These are phyloP conservation scores for Opisthograptis luteolata DNA, from an alignment of 2,888 invertebrate genomes.

Conservation along the genomic window DNA sequence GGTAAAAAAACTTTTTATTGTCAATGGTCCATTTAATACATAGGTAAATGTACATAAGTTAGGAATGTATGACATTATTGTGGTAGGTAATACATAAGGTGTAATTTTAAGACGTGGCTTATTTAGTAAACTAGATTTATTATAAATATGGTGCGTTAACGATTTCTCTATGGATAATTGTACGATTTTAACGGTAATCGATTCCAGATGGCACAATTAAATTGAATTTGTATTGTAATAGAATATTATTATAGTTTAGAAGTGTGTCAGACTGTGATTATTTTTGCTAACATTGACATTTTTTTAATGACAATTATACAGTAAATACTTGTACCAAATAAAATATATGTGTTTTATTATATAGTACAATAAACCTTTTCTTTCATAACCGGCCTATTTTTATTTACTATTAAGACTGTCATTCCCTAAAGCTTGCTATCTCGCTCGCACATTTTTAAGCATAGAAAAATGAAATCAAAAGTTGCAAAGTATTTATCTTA, in stretches of 20 bases:
- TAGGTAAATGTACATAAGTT: constrained; percentile 47
- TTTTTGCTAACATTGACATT: constrained; percentile 84
- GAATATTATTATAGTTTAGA: constrained; percentile 44
- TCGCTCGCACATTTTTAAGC: no score
- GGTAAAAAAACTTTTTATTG: constrained; percentile 43
- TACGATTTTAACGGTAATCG: constrained; percentile 14
- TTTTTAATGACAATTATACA: constrained; percentile 82
- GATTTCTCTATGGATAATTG: constrained; percentile 18
- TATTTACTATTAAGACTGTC: no score
- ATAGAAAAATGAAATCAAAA: no score
- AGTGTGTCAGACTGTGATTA: constrained; percentile 84
- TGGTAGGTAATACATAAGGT: constrained; percentile 41
- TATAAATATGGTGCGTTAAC: constrained; percentile 35
- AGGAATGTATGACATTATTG: constrained; percentile 42
- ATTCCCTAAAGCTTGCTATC: no score
- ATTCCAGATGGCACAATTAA: constrained; percentile 30
- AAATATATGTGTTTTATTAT: constrained; percentile 23
- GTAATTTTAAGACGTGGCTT: no score
- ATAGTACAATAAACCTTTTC: neutral
- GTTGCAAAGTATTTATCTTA: no score
- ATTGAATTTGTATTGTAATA: constrained; percentile 21
- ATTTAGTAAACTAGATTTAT: constrained; percentile 40
- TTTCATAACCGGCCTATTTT: neutral
- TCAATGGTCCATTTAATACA: constrained; percentile 45
- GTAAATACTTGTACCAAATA: constrained; percentile 80